Evolutionary conservation across 2,888 invertebrate species (phyloP).

Genomic region (Noctuana brunneofusca): DNA sequence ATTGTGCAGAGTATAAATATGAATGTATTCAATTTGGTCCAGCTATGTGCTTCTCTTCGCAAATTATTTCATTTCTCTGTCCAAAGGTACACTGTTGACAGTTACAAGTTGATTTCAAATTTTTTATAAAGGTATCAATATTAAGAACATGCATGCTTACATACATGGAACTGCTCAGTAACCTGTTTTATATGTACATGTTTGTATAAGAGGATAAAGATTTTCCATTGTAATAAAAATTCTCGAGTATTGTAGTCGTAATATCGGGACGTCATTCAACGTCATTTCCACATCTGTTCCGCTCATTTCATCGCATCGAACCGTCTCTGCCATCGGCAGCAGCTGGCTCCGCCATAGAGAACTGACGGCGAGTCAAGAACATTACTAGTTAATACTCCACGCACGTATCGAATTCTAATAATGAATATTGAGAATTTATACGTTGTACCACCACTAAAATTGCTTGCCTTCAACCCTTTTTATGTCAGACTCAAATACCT

Average conservation of each 20-base stretch:
- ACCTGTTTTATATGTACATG: too few species aligned
- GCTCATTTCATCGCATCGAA: constrained; percentile 18
- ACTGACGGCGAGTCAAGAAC: constrained; percentile 21
- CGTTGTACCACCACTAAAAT: too few species aligned
- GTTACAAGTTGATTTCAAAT: too few species aligned
- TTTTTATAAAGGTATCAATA: too few species aligned
- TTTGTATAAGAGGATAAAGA: background rate
- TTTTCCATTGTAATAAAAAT: background rate
- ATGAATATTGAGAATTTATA: background rate
- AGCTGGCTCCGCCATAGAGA: constrained; percentile 15
- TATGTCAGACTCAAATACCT: background rate
- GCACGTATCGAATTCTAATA: constrained; percentile 14
- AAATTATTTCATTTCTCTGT: too few species aligned
- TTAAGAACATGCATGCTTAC: too few species aligned
- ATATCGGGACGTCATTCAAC: constrained; percentile 12
- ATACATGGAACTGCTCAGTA: too few species aligned
- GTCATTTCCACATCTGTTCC: constrained; percentile 25
- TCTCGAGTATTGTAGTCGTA: background rate
- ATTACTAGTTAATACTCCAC: constrained; percentile 4
- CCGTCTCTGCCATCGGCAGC: constrained; percentile 24
- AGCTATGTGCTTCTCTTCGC: too few species aligned
- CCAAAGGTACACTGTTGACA: too few species aligned
- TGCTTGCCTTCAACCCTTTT: too few species aligned
- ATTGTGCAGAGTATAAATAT: too few species aligned
- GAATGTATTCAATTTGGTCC: too few species aligned